phyloP scores from a whole-genome alignment of 2,113 vertebrate species.

The Taxidea taxus region DNA sequence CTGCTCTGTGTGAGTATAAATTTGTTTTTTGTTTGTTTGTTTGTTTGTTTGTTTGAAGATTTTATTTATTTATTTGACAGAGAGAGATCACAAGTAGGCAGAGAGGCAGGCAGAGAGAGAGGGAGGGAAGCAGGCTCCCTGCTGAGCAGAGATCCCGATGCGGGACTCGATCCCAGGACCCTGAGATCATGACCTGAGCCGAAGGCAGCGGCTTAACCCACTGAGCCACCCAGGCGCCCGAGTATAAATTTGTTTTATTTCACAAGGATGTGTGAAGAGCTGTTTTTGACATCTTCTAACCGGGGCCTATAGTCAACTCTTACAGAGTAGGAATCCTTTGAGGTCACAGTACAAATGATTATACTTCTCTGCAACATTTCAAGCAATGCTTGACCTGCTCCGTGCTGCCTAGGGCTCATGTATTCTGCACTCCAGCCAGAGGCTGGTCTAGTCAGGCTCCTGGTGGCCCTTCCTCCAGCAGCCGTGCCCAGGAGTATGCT shows the following conservation, averaged over 20 bases:
- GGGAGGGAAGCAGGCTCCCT: too few relatives aligned
- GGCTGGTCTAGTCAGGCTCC: background rate
- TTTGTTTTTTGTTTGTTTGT: too few relatives aligned
- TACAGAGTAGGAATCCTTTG: background rate
- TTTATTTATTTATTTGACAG: too few relatives aligned
- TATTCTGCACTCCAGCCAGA: background rate
- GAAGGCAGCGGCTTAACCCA: too few relatives aligned
- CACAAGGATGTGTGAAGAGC: background rate
- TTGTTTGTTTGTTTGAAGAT: too few relatives aligned
- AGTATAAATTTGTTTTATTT: background rate
- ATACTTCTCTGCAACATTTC: background rate
- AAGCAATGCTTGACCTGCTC: background rate
- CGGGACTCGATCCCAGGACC: too few relatives aligned
- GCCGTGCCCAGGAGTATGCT: background rate
- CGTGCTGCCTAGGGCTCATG: background rate
- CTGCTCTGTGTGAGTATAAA: background rate
- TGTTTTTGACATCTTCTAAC: background rate
- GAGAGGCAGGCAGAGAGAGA: too few relatives aligned
- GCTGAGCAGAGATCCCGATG: too few relatives aligned
- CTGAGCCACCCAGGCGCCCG: too few relatives aligned
- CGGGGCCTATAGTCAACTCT: background rate
- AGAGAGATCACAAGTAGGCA: too few relatives aligned
- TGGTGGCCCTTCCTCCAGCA: background rate
- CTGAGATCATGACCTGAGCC: too few relatives aligned
- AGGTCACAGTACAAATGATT: background rate